Percentiles rank a stretch among this genome's conserved stretches.
Evolutionary conservation across 2,797 vertebrate genomes (phyloP).

Genomic region (Sebastes ruberrimus): DNA sequence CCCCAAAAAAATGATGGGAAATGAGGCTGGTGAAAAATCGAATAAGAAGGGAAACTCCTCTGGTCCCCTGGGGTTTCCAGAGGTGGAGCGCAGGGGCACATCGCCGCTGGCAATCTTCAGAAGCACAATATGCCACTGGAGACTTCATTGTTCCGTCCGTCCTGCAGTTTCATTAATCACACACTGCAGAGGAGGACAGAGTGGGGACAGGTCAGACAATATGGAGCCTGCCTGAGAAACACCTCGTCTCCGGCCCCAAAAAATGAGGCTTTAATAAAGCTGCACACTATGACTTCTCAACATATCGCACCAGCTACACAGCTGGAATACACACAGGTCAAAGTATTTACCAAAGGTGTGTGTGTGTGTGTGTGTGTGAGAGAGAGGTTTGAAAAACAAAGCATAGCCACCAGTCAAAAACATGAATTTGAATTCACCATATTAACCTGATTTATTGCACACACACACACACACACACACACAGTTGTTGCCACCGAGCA

Average conservation of each 20-base stretch:
- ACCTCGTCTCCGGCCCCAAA: slow-evolving; percentile 21
- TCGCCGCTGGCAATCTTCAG: slow-evolving; percentile 39
- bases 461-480: not conserved
- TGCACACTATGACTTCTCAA: slow-evolving; percentile 36
- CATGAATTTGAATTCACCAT: not conserved
- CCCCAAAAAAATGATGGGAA: not conserved
- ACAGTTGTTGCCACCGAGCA: not conserved
- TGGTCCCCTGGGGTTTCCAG: slow-evolving; percentile 25
- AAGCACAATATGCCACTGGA: slow-evolving; percentile 57
- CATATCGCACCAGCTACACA: slow-evolving; percentile 27
- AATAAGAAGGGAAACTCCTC: slow-evolving; percentile 23
- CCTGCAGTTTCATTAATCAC: slow-evolving; percentile 66
- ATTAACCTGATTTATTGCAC: slow-evolving; percentile 11
- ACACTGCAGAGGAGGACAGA: slow-evolving; percentile 32
- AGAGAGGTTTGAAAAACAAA: not conserved
- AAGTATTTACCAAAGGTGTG: not conserved
- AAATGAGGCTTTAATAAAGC: slow-evolving; percentile 64
- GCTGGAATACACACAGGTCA: slow-evolving; percentile 38
- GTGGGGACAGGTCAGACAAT: slow-evolving; percentile 52
- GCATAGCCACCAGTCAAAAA: not conserved
- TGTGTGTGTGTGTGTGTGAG: not conserved
- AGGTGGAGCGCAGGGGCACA: slow-evolving; percentile 33
- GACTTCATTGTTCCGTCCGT: slow-evolving; percentile 64
- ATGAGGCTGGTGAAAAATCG: not conserved
- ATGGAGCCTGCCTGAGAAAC: slow-evolving; percentile 66